phyloP scores from a whole-genome alignment of 2,797 vertebrate genomes.

The Taeniopygia guttata region DNA sequence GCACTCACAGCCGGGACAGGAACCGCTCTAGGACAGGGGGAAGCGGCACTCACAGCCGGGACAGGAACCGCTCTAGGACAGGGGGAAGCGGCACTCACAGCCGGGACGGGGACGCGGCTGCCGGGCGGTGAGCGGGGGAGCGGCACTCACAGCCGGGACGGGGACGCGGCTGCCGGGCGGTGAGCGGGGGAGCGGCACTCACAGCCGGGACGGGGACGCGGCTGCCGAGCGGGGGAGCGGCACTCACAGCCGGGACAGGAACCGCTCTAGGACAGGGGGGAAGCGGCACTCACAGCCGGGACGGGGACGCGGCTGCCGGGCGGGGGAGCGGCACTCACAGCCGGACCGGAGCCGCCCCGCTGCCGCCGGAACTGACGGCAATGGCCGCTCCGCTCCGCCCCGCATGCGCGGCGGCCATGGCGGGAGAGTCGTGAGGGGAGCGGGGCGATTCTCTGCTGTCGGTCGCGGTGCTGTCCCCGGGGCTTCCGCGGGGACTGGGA shows the following conservation, averaged over 20 bases:
- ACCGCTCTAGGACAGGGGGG: neutral
- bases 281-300: neutral
- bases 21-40: neutral
- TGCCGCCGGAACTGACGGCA: constrained; percentile 50
- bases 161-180: too few species aligned
- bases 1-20: neutral
- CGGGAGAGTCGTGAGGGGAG: neutral
- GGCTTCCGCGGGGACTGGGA: fast-evolving
- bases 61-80: neutral
- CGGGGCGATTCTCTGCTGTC: fast-evolving
- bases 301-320: neutral
- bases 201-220: neutral
- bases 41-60: neutral
- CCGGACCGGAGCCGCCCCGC: neutral
- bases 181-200: neutral
- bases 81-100: neutral
- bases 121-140: too few species aligned
- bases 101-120: too few species aligned
- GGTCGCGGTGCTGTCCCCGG: fast-evolving
- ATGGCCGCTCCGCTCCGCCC: neutral
- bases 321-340: neutral
- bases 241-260: neutral
- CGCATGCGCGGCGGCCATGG: neutral
- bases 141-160: neutral
- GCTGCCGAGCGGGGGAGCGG: too few species aligned